A percentile compares a stretch with the other conserved stretches of the same genome.
These are phyloP conservation scores for Drosophila vallismaia DNA, from an alignment of 2,888 invertebrate species.

Conservation along the genomic window DNA sequence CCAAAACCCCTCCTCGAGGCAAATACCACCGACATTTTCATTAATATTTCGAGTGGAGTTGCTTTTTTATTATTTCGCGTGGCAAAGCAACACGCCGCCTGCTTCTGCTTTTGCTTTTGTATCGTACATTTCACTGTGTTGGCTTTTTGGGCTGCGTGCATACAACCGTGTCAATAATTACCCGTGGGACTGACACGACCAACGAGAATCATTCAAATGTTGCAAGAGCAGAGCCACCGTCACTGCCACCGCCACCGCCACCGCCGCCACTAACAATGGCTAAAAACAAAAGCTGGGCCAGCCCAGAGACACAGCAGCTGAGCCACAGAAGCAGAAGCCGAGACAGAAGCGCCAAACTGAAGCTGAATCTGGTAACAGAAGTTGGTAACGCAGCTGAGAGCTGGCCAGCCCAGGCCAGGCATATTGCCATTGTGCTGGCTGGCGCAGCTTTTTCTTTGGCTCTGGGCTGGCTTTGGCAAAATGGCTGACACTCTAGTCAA, in stretches of 20 bases:
- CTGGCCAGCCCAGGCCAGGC: not conserved
- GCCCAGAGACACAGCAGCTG: slow-evolving; percentile 30
- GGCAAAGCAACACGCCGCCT: slow-evolving; percentile 66
- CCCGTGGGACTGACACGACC: slow-evolving; percentile 83
- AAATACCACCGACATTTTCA: slow-evolving; percentile 69
- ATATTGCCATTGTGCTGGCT: slow-evolving; percentile 42
- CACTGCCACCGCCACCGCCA: slow-evolving; percentile 23
- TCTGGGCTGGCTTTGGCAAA: slow-evolving; percentile 49
- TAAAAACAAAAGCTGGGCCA: slow-evolving; percentile 71
- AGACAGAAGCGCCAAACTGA: slow-evolving; percentile 16
- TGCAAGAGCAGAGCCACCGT: slow-evolving; percentile 68
- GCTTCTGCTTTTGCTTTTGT: slow-evolving; percentile 44
- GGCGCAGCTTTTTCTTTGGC: slow-evolving; percentile 10
- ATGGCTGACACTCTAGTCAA: slow-evolving; percentile 71
- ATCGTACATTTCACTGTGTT: slow-evolving; percentile 43
- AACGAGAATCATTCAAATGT: slow-evolving; percentile 81
- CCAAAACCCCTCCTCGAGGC: slow-evolving; percentile 42
- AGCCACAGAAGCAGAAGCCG: slow-evolving; percentile 17
- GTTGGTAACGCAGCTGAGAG: slow-evolving; percentile 40
- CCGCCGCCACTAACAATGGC: slow-evolving; percentile 67
- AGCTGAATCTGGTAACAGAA: slow-evolving; percentile 37
- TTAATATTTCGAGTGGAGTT: slow-evolving; percentile 73
- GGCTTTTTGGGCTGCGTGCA: slow-evolving; percentile 81
- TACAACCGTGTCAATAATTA: slow-evolving; percentile 82
- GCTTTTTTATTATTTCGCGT: slow-evolving; percentile 75